Evolutionary conservation across 2,113 vertebrate species (phyloP).

Genomic region (Halcyon senegalensis): DNA sequence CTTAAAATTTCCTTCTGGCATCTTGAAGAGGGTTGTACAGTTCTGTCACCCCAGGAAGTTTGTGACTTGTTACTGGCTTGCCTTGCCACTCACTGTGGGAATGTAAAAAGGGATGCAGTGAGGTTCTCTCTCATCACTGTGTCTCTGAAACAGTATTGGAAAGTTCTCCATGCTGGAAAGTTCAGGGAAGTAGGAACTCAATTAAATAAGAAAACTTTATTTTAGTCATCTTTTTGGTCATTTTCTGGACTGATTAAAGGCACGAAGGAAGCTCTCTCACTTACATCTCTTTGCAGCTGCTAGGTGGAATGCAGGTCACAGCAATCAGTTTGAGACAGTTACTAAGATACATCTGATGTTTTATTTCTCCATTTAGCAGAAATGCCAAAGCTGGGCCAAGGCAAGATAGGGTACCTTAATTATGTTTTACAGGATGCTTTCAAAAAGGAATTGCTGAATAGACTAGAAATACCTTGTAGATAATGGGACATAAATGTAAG

Average conservation of each 20-base stretch:
- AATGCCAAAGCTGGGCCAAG: neutral
- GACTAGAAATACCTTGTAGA: constrained; percentile 1
- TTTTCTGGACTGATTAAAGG: neutral
- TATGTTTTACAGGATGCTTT: constrained; percentile 20
- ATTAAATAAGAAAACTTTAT: neutral
- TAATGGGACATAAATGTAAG: constrained; percentile 18
- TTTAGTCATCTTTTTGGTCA: neutral
- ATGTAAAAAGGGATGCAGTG: neutral
- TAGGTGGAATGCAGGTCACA: neutral
- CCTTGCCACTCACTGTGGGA: neutral
- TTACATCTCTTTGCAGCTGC: neutral
- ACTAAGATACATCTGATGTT: neutral
- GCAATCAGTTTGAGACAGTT: neutral
- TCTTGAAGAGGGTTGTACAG: neutral
- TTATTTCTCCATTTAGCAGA: neutral
- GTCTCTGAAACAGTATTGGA: neutral
- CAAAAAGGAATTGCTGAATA: constrained; percentile 33
- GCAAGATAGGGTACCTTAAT: neutral
- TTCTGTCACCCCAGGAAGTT: neutral
- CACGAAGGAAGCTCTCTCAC: neutral
- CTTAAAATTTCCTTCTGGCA: neutral
- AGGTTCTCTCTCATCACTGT: neutral
- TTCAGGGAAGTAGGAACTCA: neutral
- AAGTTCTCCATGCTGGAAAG: neutral
- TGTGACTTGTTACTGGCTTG: neutral